phyloP scores from a whole-genome alignment of 1,140 invertebrate species.

The Spodoptera litura region DNA sequence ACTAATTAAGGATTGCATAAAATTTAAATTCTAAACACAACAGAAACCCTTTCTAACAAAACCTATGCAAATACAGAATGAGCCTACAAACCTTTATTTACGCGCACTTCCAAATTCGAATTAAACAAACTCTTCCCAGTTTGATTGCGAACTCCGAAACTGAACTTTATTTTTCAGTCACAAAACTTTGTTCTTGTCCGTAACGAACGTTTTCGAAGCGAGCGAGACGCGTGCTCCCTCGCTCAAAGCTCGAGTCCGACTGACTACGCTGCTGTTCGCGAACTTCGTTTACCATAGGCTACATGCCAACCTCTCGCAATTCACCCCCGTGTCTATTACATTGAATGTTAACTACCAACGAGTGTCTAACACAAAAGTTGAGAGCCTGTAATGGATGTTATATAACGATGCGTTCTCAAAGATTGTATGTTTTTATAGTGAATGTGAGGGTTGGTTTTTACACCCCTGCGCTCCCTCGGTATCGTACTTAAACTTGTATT shows the following conservation, averaged over 20 bases:
- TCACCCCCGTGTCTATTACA: conserved; percentile 13
- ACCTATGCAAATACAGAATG: conserved; percentile 40
- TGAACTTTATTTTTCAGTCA: conserved; percentile 56
- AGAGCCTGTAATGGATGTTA: conserved; percentile 10
- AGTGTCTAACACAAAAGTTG: neutral
- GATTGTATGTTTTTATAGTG: conserved; percentile 34
- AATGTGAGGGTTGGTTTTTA: conserved; percentile 38
- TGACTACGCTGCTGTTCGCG: conserved; percentile 50
- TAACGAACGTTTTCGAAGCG: conserved; percentile 60
- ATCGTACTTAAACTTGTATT: conserved; percentile 73
- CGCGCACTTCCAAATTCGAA: conserved; percentile 54
- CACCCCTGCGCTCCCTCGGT: conserved; percentile 59
- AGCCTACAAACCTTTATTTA: conserved; percentile 52
- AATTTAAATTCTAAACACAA: conserved; percentile 17
- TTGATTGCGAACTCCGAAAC: conserved; percentile 54
- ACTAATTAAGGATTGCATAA: neutral
- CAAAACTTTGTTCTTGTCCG: conserved; percentile 67
- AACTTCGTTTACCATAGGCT: conserved; percentile 46
- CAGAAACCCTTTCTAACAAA: conserved; percentile 18
- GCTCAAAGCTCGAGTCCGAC: conserved; percentile 59
- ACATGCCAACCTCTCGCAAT: neutral
- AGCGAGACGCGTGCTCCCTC: conserved; percentile 53
- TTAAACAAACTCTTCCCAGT: conserved; percentile 46
- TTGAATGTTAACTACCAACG: neutral
- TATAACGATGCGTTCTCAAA: conserved; percentile 38